These are phyloP conservation scores for Genyomyrus donnyi DNA, from an alignment of 2,113 vertebrate genomes.

Conservation along the genomic window DNA sequence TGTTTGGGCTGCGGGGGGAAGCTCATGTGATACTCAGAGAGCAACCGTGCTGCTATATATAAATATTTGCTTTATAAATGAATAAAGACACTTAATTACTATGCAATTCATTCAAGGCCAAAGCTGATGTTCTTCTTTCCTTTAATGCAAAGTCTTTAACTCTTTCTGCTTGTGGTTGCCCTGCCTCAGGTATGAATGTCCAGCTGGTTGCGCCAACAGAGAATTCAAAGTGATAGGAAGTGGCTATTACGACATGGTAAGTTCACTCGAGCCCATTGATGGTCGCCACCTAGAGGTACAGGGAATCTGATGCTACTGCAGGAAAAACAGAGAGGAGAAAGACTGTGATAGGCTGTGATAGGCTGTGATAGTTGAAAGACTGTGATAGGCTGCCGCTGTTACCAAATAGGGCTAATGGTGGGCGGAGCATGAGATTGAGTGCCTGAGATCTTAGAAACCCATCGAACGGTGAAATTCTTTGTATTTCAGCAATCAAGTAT, in stretches of 20 bases:
- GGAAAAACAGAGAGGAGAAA: not conserved
- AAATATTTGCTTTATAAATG: not conserved
- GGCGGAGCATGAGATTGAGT: not conserved
- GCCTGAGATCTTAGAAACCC: not conserved
- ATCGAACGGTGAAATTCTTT: not conserved
- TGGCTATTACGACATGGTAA: conserved; percentile 93
- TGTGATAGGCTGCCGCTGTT: not conserved
- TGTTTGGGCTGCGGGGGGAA: not conserved
- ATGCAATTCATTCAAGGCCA: not conserved
- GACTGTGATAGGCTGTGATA: not conserved
- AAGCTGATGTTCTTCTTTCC: not conserved
- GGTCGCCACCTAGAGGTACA: not conserved
- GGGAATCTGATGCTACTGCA: not conserved
- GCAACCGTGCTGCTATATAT: not conserved
- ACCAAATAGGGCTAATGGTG: not conserved
- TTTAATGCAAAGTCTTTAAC: not conserved
- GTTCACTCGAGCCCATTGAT: conserved; percentile 15
- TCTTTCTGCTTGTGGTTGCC: not conserved
- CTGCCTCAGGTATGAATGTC: conserved; percentile 83
- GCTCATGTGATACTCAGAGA: not conserved
- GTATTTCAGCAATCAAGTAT: conserved; percentile 86
- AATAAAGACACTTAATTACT: not conserved
- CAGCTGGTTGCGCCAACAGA: conserved; percentile 81
- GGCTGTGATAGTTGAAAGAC: not conserved
- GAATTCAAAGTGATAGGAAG: conserved; percentile 85